Evolutionary conservation across 2,113 vertebrate species (phyloP).

Genomic region (Tenrec ecaudatus): DNA sequence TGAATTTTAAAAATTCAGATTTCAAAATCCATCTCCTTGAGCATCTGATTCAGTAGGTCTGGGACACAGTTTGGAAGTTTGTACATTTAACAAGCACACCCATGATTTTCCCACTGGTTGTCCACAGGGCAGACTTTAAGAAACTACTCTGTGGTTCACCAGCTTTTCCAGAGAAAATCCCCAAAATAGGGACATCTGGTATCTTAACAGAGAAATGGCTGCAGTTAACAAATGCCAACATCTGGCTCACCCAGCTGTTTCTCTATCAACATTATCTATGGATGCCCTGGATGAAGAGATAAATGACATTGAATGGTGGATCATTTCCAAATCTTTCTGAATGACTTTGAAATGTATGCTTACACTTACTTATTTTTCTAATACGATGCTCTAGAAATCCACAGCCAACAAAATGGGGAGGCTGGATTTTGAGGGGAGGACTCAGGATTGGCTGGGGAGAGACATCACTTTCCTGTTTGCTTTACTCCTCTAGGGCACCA

Average conservation of each 20-base stretch:
- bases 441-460: not conserved
- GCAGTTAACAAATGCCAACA: conserved; percentile 79
- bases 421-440: conserved; percentile 12
- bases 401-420: conserved; percentile 29
- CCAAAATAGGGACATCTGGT: conserved; percentile 73
- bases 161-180: conserved; percentile 68
- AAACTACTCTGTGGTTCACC: conserved; percentile 45
- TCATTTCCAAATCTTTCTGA: conserved; percentile 66
- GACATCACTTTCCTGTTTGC: not conserved
- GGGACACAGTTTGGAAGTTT: not conserved
- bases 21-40: not conserved
- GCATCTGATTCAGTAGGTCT: not conserved
- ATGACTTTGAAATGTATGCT: conserved; percentile 75
- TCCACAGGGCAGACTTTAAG: not conserved
- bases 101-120: not conserved
- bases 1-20: not conserved
- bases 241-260: conserved; percentile 79
- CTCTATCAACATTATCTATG: conserved; percentile 64
- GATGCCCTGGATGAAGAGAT: conserved; percentile 59
- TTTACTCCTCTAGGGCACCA: not conserved
- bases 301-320: conserved; percentile 61
- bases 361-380: conserved; percentile 7
- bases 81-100: not conserved
- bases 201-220: conserved; percentile 76
- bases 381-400: not conserved